Percentiles rank a stretch among this genome's conserved stretches.
Evolutionary conservation across 1,140 invertebrate genomes (phyloP).

Genomic region (Goniozus legneri): DNA sequence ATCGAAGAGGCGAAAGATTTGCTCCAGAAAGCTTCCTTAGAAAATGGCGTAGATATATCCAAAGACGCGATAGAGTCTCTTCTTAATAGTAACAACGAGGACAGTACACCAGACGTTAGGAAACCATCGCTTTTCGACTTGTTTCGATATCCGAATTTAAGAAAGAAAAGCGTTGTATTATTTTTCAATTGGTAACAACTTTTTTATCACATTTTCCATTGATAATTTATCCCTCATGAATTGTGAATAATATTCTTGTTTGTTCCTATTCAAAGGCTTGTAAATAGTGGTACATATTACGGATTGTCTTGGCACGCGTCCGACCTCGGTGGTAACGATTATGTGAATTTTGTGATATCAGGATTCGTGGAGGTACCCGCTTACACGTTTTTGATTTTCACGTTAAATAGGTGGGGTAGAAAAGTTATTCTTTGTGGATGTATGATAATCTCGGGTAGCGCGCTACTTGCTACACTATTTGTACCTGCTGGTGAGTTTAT

Average conservation of each 20-base stretch:
- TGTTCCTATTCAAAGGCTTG: slow-evolving; percentile 60
- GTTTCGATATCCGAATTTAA: slow-evolving; percentile 67
- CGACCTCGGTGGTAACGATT: slow-evolving; percentile 69
- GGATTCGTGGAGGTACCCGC: slow-evolving; percentile 76
- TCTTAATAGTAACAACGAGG: slow-evolving; percentile 47
- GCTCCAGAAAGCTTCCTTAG: slow-evolving; percentile 66
- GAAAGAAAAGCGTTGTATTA: slow-evolving; percentile 68
- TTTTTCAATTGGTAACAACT: slow-evolving; percentile 71
- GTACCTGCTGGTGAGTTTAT: slow-evolving; percentile 55
- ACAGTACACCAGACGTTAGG: slow-evolving; percentile 47
- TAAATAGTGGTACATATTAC: slow-evolving; percentile 77
- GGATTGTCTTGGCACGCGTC: slow-evolving; percentile 77
- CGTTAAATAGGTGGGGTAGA: slow-evolving; percentile 70
- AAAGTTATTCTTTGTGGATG: slow-evolving; percentile 66
- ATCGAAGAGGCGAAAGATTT: slow-evolving; percentile 66
- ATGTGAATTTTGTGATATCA: slow-evolving; percentile 73
- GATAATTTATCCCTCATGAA: background rate
- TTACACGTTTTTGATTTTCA: slow-evolving; percentile 67
- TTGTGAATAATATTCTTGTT: background rate
- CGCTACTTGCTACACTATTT: slow-evolving; percentile 59
- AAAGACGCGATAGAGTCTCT: slow-evolving; percentile 57
- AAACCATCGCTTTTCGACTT: slow-evolving; percentile 65
- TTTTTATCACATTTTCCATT: background rate
- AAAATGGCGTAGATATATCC: slow-evolving; percentile 62
- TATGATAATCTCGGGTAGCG: slow-evolving; percentile 66